Conservation (phyloP, 2,797 vertebrate species). For the Malacoraja senta region DNA sequence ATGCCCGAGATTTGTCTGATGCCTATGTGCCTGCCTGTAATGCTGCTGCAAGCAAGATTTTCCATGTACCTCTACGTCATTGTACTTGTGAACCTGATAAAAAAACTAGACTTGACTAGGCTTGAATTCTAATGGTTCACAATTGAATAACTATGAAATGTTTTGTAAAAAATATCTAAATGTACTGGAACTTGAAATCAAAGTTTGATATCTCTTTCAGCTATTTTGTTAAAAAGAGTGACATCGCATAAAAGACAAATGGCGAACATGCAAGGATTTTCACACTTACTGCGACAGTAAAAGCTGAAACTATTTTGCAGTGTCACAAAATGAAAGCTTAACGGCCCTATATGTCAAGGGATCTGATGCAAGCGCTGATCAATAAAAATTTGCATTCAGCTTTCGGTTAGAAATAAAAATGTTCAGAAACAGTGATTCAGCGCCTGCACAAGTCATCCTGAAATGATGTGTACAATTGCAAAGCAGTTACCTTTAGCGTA, state of each 20-base stretch:
- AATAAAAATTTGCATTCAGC: constrained; percentile 9
- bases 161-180: background rate
- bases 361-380: background rate
- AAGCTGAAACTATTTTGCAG: constrained; percentile 1
- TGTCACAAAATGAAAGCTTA: background rate
- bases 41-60: too few relatives aligned
- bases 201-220: background rate
- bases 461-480: background rate
- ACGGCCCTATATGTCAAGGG: background rate
- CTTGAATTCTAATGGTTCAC: background rate
- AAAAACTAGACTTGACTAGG: too few relatives aligned
- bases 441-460: background rate
- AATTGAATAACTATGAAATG: background rate
- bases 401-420: constrained; percentile 17
- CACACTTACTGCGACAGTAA: background rate
- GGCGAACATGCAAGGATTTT: background rate
- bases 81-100: too few relatives aligned
- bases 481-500: background rate
- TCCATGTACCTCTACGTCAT: too few relatives aligned
- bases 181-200: background rate
- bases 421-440: constrained; percentile 24
- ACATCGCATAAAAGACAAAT: background rate
- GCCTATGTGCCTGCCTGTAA: too few relatives aligned
- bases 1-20: too few relatives aligned
- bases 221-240: background rate